Evolutionary conservation across 1,140 invertebrate genomes (phyloP).

Genomic region (Nylanderia fulva): DNA sequence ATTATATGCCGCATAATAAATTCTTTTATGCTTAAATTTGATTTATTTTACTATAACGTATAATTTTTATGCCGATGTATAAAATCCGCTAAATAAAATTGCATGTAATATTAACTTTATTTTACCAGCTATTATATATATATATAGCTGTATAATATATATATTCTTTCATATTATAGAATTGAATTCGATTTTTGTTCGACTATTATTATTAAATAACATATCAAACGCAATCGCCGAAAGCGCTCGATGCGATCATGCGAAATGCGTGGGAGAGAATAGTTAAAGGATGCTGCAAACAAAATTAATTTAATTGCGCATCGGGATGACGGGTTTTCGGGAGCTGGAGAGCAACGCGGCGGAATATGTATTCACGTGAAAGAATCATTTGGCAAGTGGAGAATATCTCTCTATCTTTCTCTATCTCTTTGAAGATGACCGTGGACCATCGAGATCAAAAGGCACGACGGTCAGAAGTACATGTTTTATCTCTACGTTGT

Average conservation of each 20-base stretch:
- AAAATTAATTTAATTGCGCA: slow-evolving; percentile 35
- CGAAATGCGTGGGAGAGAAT: background rate
- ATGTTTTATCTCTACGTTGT: slow-evolving; percentile 69
- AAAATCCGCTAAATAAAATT: too few relatives aligned
- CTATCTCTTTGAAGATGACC: slow-evolving; percentile 47
- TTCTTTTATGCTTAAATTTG: too few relatives aligned
- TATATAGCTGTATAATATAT: too few relatives aligned
- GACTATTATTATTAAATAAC: background rate
- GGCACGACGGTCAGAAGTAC: slow-evolving; percentile 56
- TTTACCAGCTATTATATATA: too few relatives aligned
- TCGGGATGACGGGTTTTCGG: background rate
- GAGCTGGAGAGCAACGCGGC: background rate
- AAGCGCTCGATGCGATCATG: background rate
- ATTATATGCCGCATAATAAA: too few relatives aligned
- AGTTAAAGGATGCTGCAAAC: slow-evolving; percentile 5
- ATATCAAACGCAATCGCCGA: background rate
- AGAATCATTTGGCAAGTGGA: slow-evolving; percentile 48
- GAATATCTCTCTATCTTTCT: too few relatives aligned
- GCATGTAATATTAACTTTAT: too few relatives aligned
- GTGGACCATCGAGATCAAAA: slow-evolving; percentile 52
- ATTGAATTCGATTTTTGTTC: background rate
- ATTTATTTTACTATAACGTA: background rate
- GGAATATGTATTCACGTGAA: slow-evolving; percentile 47
- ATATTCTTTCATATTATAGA: background rate
- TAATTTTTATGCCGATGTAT: background rate